phyloP scores from a whole-genome alignment of 2,797 vertebrate species.

The Neosilurus mollespiculum region DNA sequence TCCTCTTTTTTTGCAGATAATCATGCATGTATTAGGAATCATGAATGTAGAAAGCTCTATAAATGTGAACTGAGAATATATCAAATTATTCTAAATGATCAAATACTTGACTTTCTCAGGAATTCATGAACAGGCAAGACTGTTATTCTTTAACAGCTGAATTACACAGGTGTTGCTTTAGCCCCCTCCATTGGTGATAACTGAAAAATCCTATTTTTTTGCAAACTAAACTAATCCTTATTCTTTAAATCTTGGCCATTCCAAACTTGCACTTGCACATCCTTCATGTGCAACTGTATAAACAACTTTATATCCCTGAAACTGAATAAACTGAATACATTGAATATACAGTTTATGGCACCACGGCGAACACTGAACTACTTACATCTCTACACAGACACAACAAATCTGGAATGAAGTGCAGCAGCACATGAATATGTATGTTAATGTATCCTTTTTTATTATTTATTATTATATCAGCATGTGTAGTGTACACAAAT shows the following conservation, averaged over 20 bases:
- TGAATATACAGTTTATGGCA: no score
- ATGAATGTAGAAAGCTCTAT: background rate
- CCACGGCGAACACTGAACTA: background rate
- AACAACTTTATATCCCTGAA: no score
- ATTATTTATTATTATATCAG: background rate
- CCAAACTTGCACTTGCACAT: background rate
- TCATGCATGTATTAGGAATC: background rate
- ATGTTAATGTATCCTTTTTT: background rate
- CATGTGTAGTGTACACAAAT: background rate
- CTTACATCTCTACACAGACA: background rate
- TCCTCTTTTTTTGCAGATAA: background rate
- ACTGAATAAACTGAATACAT: no score
- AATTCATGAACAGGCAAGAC: no score
- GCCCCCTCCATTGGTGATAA: slow-evolving; percentile 65
- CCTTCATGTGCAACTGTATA: background rate
- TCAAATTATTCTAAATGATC: background rate
- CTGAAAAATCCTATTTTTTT: slow-evolving; percentile 34
- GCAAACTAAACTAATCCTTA: slow-evolving; percentile 6
- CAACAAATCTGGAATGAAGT: slow-evolving; percentile 35
- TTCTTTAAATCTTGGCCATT: slow-evolving; percentile 2
- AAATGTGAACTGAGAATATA: background rate
- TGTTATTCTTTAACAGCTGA: slow-evolving; percentile 38
- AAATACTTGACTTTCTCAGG: slow-evolving; percentile 1
- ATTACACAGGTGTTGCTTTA: slow-evolving; percentile 44
- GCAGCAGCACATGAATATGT: slow-evolving; percentile 30